Evolutionary conservation across 2,113 vertebrate genomes (phyloP).

Genomic region (Paratilapia polleni): DNA sequence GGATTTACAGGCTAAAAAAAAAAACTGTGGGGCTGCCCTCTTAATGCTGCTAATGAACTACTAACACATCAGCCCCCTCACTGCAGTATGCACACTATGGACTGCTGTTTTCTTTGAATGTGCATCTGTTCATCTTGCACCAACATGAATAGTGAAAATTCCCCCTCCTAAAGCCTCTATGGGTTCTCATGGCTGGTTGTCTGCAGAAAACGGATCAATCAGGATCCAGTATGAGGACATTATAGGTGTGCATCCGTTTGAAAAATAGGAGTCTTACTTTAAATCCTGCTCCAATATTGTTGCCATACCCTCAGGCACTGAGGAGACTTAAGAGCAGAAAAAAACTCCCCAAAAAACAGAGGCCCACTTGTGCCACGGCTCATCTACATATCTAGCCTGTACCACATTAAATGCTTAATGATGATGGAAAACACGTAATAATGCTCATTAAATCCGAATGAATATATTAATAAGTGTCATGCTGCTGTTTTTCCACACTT

Average conservation of each 20-base stretch:
- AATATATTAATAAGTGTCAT: slow-evolving; percentile 58
- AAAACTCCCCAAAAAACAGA: slow-evolving; percentile 4
- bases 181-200: slow-evolving; percentile 13
- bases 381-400: not conserved
- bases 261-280: slow-evolving; percentile 22
- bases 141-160: slow-evolving; percentile 32
- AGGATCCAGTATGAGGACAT: slow-evolving; percentile 16
- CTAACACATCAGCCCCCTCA: slow-evolving; percentile 48
- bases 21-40: slow-evolving; percentile 6
- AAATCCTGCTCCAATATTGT: slow-evolving; percentile 39
- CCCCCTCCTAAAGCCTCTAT: not conserved
- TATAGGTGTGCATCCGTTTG: not conserved
- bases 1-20: slow-evolving; percentile 23
- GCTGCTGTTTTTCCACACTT: slow-evolving; percentile 48
- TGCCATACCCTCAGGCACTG: slow-evolving; percentile 33
- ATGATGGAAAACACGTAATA: slow-evolving; percentile 17
- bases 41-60: slow-evolving; percentile 49
- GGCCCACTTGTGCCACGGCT: slow-evolving; percentile 29
- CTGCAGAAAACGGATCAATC: slow-evolving; percentile 26
- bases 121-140: slow-evolving; percentile 57
- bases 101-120: slow-evolving; percentile 48
- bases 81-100: slow-evolving; percentile 54
- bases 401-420: slow-evolving; percentile 10
- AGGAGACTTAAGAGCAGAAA: slow-evolving; percentile 9
- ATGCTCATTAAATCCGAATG: slow-evolving; percentile 38